A percentile compares a stretch with the other conserved stretches of the same genome.
Conservation (phyloP, 2,797 vertebrate species). For the Acomys russatus region DNA sequence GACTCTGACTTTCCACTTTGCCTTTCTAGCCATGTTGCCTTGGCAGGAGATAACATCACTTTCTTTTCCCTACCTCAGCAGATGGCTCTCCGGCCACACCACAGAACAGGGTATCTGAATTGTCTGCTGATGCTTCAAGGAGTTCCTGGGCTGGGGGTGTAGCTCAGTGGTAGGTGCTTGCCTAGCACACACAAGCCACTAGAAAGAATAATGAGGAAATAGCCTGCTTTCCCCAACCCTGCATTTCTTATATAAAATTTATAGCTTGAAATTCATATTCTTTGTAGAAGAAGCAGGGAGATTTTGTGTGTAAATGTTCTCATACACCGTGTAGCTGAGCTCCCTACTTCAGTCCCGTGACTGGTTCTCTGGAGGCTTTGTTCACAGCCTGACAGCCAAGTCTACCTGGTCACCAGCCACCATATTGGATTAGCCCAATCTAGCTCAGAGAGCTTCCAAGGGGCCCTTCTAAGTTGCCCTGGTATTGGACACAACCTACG, state of each 20-base stretch:
- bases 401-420: neutral
- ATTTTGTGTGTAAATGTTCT: neutral
- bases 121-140: neutral
- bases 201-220: neutral
- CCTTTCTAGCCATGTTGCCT: neutral
- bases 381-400: neutral
- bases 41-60: neutral
- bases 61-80: neutral
- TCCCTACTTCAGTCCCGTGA: neutral
- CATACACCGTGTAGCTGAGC: neutral
- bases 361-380: neutral
- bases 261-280: neutral
- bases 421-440: too few species aligned
- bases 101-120: neutral
- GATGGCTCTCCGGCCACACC: neutral
- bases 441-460: neutral
- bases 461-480: neutral
- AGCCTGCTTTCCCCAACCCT: neutral
- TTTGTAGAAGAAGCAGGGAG: neutral
- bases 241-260: neutral
- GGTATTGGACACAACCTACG: neutral
- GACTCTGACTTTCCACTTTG: neutral
- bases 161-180: neutral
- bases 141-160: neutral
- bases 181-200: neutral